These are phyloP conservation scores for Zaprionus camerounensis DNA, from an alignment of 1,140 invertebrate genomes.

Conservation along the genomic window DNA sequence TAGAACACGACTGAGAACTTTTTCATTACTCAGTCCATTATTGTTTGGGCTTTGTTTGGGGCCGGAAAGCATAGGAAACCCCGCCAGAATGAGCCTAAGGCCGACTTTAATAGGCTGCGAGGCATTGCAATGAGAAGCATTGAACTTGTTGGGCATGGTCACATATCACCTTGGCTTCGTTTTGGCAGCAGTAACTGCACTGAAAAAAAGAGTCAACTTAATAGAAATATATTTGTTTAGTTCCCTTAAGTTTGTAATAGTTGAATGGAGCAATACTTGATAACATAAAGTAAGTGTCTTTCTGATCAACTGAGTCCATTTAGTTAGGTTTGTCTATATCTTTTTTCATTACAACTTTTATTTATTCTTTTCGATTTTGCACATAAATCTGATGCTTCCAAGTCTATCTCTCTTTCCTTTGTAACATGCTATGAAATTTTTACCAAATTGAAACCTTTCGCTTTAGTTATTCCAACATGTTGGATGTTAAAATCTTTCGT, in stretches of 20 bases:
- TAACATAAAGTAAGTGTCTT: neutral
- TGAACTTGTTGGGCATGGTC: slow-evolving; percentile 66
- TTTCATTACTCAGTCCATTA: slow-evolving; percentile 57
- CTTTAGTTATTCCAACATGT: neutral
- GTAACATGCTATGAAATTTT: neutral
- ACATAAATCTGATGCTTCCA: no score
- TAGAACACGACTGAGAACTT: slow-evolving; percentile 81
- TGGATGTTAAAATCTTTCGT: neutral
- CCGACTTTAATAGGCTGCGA: slow-evolving; percentile 69
- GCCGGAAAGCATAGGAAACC: slow-evolving; percentile 49
- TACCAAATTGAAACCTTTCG: neutral
- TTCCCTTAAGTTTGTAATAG: no score
- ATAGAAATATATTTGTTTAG: neutral
- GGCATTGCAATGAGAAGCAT: slow-evolving; percentile 54
- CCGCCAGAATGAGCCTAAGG: slow-evolving; percentile 59
- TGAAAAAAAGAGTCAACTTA: neutral
- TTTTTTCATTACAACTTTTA: no score
- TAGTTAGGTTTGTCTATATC: neutral
- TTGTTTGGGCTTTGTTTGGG: slow-evolving; percentile 65
- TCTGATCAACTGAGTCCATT: neutral
- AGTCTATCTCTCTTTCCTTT: neutral
- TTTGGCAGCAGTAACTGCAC: slow-evolving; percentile 21
- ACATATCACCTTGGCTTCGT: slow-evolving; percentile 41
- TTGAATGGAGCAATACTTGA: no score
- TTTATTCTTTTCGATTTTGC: no score